phyloP scores from a whole-genome alignment of 1,140 invertebrate species.

The Potamilus streckersoni region DNA sequence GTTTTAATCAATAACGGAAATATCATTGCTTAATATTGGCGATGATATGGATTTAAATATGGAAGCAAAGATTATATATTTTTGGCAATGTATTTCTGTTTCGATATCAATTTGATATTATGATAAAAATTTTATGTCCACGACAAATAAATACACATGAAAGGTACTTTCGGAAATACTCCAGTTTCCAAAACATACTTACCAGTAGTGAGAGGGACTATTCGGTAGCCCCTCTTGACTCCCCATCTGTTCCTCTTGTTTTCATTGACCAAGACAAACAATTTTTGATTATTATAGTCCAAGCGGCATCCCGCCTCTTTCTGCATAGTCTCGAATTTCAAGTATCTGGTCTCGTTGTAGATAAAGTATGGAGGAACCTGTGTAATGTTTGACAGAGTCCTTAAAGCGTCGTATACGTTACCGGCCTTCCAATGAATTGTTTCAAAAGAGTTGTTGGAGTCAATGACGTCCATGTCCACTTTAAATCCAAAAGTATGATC shows the following conservation, averaged over 20 bases:
- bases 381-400: constrained; percentile 15
- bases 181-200: neutral
- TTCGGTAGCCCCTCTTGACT: constrained; percentile 25
- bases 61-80: too few relatives aligned
- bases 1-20: too few relatives aligned
- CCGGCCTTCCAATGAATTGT: constrained; percentile 34
- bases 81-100: too few relatives aligned
- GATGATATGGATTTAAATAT: too few relatives aligned
- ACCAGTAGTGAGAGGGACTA: constrained; percentile 24
- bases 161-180: too few relatives aligned
- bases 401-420: constrained; percentile 17
- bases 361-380: constrained; percentile 26
- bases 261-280: constrained; percentile 29
- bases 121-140: too few relatives aligned
- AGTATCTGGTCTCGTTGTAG: constrained; percentile 32
- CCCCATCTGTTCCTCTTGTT: constrained; percentile 38
- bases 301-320: constrained; percentile 14
- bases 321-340: constrained; percentile 28
- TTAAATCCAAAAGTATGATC: constrained; percentile 56
- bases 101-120: too few relatives aligned
- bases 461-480: constrained; percentile 47
- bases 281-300: constrained; percentile 7
- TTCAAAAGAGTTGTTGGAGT: constrained; percentile 46
- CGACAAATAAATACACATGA: too few relatives aligned
- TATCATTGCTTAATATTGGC: too few relatives aligned